Conservation (phyloP, 64 coral and sea anemone species). For the Actinia tenebrosa region DNA sequence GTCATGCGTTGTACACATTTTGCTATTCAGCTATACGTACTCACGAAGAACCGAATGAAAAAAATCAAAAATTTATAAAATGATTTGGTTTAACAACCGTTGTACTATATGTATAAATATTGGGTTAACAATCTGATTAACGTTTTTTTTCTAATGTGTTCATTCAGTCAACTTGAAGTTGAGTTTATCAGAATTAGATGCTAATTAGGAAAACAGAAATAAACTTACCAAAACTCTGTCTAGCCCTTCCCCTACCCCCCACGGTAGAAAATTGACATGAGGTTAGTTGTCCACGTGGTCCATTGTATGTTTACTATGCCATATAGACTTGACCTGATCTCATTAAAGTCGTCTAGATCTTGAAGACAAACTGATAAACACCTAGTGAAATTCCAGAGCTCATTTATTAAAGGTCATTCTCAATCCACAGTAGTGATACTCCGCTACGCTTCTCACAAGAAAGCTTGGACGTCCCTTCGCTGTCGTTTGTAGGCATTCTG, state of each 20-base stretch:
- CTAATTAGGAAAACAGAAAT: too few relatives aligned
- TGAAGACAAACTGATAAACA: not conserved
- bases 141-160: too few relatives aligned
- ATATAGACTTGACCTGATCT: not conserved
- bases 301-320: not conserved
- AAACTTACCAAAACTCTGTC: too few relatives aligned
- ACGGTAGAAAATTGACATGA: not conserved
- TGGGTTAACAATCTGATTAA: too few relatives aligned
- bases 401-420: not conserved
- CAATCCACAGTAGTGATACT: not conserved
- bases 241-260: not conserved
- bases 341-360: conserved; percentile 1
- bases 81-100: too few relatives aligned
- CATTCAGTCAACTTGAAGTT: too few relatives aligned
- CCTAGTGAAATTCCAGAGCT: not conserved
- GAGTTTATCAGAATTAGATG: too few relatives aligned
- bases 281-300: not conserved
- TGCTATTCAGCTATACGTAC: too few relatives aligned
- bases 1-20: too few relatives aligned
- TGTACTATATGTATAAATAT: too few relatives aligned
- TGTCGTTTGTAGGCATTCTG: not conserved
- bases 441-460: not conserved
- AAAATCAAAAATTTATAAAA: too few relatives aligned
- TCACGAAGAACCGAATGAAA: too few relatives aligned
- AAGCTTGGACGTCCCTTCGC: not conserved